Evolutionary conservation across 2,113 vertebrate species (phyloP).

Genomic region (Psophia crepitans): DNA sequence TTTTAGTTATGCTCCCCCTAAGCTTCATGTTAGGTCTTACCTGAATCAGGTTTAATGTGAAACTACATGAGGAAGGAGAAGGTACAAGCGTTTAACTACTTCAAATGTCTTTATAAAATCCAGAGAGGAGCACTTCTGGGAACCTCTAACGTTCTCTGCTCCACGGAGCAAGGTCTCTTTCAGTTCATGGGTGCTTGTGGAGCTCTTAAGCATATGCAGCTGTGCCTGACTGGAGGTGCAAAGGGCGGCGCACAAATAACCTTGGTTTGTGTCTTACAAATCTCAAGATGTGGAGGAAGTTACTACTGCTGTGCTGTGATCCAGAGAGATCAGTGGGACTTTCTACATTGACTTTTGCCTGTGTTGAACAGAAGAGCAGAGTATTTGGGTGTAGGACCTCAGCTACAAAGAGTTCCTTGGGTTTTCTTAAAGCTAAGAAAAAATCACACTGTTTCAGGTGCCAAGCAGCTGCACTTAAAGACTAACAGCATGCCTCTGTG

Average conservation of each 20-base stretch:
- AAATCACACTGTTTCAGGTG: rapidly evolving
- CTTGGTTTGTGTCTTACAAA: background rate
- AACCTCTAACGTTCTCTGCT: background rate
- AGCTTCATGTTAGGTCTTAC: background rate
- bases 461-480: background rate
- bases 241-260: background rate
- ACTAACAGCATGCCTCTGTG: background rate
- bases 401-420: background rate
- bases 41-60: background rate
- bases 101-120: background rate
- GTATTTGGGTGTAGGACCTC: background rate
- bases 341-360: background rate
- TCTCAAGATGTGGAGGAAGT: background rate
- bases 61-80: background rate
- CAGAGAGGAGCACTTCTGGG: background rate
- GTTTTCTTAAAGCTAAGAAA: background rate
- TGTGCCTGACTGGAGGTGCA: background rate
- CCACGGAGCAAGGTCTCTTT: background rate
- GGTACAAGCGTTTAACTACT: background rate
- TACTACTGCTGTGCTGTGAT: background rate
- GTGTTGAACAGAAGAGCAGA: background rate
- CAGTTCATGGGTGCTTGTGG: background rate
- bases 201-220: background rate
- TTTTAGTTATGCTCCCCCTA: background rate
- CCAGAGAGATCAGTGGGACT: background rate